A percentile compares a stretch with the other conserved stretches of the same genome.
Evolutionary conservation across 2,113 vertebrate genomes (phyloP).

Genomic region (Phainopepla nitens): DNA sequence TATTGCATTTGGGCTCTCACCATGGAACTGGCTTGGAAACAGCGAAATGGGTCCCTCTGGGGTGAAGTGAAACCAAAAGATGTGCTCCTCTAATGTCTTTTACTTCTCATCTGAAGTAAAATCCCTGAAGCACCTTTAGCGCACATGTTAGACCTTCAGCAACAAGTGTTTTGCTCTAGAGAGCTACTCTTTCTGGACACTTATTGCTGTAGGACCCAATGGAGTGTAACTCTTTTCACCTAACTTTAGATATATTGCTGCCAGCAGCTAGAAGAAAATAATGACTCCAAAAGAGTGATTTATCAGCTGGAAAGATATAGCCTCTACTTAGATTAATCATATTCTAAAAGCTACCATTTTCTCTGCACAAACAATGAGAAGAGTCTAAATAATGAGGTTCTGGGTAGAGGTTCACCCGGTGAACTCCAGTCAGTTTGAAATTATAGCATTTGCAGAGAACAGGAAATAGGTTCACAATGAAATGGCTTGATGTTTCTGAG

Average conservation of each 20-base stretch:
- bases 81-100: neutral
- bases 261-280: neutral
- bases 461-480: neutral
- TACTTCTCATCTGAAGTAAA: neutral
- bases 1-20: neutral
- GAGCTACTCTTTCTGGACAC: neutral
- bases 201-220: neutral
- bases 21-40: neutral
- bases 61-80: neutral
- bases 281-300: neutral
- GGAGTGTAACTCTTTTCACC: neutral
- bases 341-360: neutral
- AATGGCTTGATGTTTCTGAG: neutral
- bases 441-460: neutral
- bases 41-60: neutral
- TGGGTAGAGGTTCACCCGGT: neutral
- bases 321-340: neutral
- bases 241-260: neutral
- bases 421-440: neutral
- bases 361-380: neutral
- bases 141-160: neutral
- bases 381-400: neutral
- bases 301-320: neutral
- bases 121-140: neutral
- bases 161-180: neutral